Evolutionary conservation across 1,140 invertebrate species (phyloP), one percentile per base, ranked within the genome.

Genomic region (Ruditapes philippinarum): DNA sequence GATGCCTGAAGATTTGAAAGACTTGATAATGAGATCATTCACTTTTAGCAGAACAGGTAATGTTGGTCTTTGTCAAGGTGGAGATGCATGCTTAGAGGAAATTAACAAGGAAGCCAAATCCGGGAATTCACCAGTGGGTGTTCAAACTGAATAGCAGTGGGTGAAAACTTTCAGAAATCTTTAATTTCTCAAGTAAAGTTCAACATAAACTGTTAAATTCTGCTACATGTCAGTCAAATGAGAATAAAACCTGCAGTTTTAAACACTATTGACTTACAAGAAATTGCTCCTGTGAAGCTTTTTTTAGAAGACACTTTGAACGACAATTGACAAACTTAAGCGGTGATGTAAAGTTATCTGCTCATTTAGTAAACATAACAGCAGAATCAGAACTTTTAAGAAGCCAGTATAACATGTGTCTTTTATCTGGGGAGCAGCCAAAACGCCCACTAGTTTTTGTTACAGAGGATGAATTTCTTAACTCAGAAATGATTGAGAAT

Each of bases 31-130:
- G 28, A 42, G 42, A 36, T 90, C 89, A 12, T 49, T 36, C 4
- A 81, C 82, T 28, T 25, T 86, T 11, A 80, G 65, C 28, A 65
- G 88, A 36, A 89, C 73, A n/a, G 45, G 57, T 1, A 90, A 90
- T 36, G 49, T 22, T 12, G 89, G 74, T 3, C 82, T 86, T 31
- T 86, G 86, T 33, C 82, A 85, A 12, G 62, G 76, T n/a, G 82
- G 89, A 0, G 76, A 73, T 90, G 78, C 78, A 11, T 62, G 51
- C n/a, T 22, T 80, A 9, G 78, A 80, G 36, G 28, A 80, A n/a
- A n/a, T 80, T 3, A 80, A 80, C 51, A 45, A 14, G 14, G 42
- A 45, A 14, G 42, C 78, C 19, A 60, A 80, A 38, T 40, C 36
- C 3, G 33, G 49, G 49, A 40, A 62, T 22, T 38, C 51, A 22